phyloP scores from a whole-genome alignment of 30 jellyfish, hydroid and myxozoan species.

The Rhopilema esculentum region DNA sequence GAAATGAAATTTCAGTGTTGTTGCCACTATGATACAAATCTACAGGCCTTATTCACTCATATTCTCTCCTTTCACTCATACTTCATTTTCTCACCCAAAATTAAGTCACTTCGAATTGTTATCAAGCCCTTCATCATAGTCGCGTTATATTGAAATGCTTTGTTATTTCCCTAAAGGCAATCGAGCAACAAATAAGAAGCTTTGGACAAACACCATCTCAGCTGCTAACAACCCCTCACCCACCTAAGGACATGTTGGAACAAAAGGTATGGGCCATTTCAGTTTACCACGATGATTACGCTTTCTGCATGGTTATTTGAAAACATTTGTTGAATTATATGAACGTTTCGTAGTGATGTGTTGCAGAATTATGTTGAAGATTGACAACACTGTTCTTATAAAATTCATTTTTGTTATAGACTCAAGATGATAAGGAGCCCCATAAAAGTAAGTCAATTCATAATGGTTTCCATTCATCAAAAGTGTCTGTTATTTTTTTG shows the following conservation, averaged over 20 bases:
- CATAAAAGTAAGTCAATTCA: slow-evolving; percentile 78
- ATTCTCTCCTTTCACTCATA: too few species aligned
- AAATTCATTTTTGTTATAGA: slow-evolving; percentile 12
- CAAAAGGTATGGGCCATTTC: slow-evolving; percentile 31
- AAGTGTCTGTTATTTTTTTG: too few species aligned
- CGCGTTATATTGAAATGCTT: background rate
- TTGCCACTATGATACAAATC: too few species aligned
- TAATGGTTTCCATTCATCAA: background rate
- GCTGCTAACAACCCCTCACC: slow-evolving; percentile 90
- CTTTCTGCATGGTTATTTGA: too few species aligned
- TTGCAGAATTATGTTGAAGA: background rate
- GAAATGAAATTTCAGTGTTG: too few species aligned
- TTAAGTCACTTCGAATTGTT: too few species aligned
- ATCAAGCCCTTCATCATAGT: background rate
- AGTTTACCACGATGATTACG: too few species aligned
- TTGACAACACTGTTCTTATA: background rate
- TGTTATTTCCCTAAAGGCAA: slow-evolving; percentile 65
- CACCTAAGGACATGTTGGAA: slow-evolving; percentile 73
- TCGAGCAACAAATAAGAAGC: slow-evolving; percentile 94
- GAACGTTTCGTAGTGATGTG: background rate
- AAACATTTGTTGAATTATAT: background rate
- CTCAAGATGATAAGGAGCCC: slow-evolving; percentile 77
- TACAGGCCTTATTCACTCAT: too few species aligned
- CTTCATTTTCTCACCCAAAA: too few species aligned
- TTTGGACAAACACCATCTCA: slow-evolving; percentile 99